These are phyloP conservation scores for Cetoscarus ocellatus DNA, from an alignment of 2,797 vertebrate species.

Conservation along the genomic window DNA sequence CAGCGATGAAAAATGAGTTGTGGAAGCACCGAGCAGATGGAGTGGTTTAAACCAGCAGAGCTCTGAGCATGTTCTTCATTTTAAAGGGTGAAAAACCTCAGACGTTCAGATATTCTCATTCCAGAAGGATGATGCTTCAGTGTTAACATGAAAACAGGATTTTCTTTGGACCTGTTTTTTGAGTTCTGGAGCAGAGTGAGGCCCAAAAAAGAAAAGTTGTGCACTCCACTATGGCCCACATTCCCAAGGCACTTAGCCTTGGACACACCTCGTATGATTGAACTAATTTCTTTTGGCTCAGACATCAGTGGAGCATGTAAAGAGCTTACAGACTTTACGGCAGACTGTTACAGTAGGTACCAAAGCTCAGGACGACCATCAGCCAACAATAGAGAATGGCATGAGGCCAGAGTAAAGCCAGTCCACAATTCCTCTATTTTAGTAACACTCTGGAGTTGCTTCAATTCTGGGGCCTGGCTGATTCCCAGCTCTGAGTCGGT, in stretches of 20 bases:
- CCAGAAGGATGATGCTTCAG: conserved; percentile 22
- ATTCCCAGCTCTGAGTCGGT: conserved; percentile 15
- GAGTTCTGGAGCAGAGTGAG: conserved; percentile 6
- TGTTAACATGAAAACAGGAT: conserved; percentile 37
- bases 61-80: conserved; percentile 26
- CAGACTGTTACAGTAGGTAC: conserved; percentile 31
- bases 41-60: conserved; percentile 32
- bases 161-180: conserved; percentile 37
- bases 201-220: conserved; percentile 6
- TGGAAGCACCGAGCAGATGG: conserved; percentile 48
- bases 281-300: conserved; percentile 31
- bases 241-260: conserved; percentile 18
- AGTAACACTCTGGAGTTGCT: conserved; percentile 16
- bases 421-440: conserved; percentile 35
- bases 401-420: conserved; percentile 38
- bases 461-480: conserved; percentile 34
- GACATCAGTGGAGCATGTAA: conserved; percentile 34
- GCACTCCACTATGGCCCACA: conserved; percentile 11
- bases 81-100: conserved; percentile 37
- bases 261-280: conserved; percentile 19
- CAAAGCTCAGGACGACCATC: conserved; percentile 15
- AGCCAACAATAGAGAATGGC: conserved; percentile 37
- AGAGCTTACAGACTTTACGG: conserved; percentile 36
- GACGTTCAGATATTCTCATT: conserved; percentile 36
- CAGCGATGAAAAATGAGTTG: conserved; percentile 34